Base-by-base conservation (phyloP, 2,888 invertebrate genomes). In the Azorinus chamasolen region DNA sequence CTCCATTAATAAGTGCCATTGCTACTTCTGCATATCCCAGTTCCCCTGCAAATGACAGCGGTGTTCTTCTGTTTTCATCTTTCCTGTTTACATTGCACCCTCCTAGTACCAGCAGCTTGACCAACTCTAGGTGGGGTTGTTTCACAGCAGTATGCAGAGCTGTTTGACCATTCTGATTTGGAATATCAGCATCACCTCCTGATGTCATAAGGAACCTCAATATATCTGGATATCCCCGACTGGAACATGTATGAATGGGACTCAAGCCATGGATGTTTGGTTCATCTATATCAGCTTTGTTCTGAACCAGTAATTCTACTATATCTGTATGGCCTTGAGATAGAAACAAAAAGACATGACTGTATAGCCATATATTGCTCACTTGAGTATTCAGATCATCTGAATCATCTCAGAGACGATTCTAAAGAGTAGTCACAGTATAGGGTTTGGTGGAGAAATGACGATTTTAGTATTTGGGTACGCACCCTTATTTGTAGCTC, bases 211-310 rank as follows among this genome's bases (percentile, higher is more conserved):
- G 77, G 8, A 86, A 59, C 43, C 75, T 70, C 2, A 83, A 75
- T 22, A 89, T 85, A 39, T 78, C 81, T 5, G 78, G 69, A 37
- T 84, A 61, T 12, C 88, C 89, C 63, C 84, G 84, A 32, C 78
- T 77, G 6, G 89, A 88, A 78, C 90, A 90, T n/a, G 87, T 86
- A 73, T 90, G 87, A 14, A 92, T 72, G 12, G 91, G 82, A 6
- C 91, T 89, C 32, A 73, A 78, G 8, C 90, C 89, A 48, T 86
- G 79, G 50, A 89, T 87, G 79, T 92, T 91, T 25, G 81, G 83
- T 22, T 80, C 72, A 71, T 92, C 89, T 22, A 90, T 66, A 63
- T 89, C 86, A 45, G 91, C 91, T 22, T 78, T 71, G 65, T 85
- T 78, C 20, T 87, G 72, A 22, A 92, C 81, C 12, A 92, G 82